phyloP scores from a whole-genome alignment of 2,113 vertebrate genomes.

The Uria lomvia region DNA sequence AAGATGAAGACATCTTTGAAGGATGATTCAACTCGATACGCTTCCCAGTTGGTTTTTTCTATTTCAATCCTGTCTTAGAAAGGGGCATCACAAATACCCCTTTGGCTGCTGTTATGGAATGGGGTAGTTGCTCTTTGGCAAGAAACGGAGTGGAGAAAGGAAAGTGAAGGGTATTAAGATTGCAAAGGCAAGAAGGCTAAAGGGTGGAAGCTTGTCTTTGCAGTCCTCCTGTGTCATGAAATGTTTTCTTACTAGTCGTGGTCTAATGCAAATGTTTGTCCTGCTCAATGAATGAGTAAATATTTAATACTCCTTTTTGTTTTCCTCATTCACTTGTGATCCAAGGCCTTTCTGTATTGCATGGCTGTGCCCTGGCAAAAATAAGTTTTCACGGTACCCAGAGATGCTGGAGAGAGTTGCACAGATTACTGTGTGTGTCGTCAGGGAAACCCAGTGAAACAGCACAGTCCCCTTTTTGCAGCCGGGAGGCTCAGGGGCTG shows the following conservation, averaged over 20 bases:
- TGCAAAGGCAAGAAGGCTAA: neutral
- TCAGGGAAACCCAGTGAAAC: neutral
- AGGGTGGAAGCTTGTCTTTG: neutral
- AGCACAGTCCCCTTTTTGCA: neutral
- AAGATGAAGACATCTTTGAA: neutral
- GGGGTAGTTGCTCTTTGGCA: neutral
- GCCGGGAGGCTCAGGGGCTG: neutral
- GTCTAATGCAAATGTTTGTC: neutral
- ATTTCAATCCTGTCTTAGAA: neutral
- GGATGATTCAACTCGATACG: neutral
- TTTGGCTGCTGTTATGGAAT: neutral
- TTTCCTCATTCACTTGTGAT: neutral
- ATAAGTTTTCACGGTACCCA: neutral
- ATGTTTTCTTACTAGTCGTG: rapidly evolving
- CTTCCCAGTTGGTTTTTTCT: neutral
- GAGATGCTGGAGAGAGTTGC: neutral
- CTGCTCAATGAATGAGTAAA: neutral
- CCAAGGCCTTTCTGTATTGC: neutral
- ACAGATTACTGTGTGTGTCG: rapidly evolving
- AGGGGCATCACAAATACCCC: neutral
- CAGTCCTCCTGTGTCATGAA: neutral
- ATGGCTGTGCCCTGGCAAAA: neutral
- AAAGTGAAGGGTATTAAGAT: neutral
- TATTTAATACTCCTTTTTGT: neutral
- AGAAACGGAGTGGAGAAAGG: neutral